These are phyloP conservation scores for Scaptodrosophila latifasciaeformis DNA, from an alignment of 2,888 invertebrate species.

Conservation along the genomic window DNA sequence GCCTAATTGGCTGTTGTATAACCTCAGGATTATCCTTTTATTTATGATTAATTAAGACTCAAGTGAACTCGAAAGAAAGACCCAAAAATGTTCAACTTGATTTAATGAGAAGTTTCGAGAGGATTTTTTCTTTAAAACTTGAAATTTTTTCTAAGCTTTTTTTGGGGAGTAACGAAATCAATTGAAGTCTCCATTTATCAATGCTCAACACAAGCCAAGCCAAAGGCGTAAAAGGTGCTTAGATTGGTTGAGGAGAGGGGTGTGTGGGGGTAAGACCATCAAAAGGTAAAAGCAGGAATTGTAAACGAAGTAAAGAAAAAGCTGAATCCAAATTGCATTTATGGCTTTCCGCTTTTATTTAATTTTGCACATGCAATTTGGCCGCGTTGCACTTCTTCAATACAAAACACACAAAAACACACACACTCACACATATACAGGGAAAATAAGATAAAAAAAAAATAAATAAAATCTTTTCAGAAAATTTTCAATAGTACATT, in stretches of 20 bases:
- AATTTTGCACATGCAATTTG: slow-evolving; percentile 56
- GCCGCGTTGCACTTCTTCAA: slow-evolving; percentile 17
- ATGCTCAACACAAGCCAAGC: slow-evolving; percentile 27
- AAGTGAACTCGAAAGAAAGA: too few relatives aligned
- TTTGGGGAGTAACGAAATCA: slow-evolving; percentile 48
- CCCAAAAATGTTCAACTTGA: too few relatives aligned
- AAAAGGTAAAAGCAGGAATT: not conserved
- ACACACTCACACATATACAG: too few relatives aligned
- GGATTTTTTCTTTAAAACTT: too few relatives aligned
- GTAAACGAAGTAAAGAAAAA: slow-evolving; percentile 14
- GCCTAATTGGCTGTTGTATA: too few relatives aligned
- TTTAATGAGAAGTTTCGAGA: too few relatives aligned
- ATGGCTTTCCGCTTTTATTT: slow-evolving; percentile 60
- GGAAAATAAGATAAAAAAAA: too few relatives aligned
- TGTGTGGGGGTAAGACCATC: not conserved
- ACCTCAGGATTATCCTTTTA: too few relatives aligned
- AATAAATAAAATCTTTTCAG: slow-evolving; percentile 45
- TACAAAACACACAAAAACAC: too few relatives aligned
- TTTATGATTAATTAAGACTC: too few relatives aligned
- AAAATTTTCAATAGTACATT: slow-evolving; percentile 60
- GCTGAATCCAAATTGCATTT: slow-evolving; percentile 60
- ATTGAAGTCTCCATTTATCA: slow-evolving; percentile 55
- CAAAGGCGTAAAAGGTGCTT: not conserved
- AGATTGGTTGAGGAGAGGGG: too few relatives aligned
- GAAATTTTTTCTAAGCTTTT: too few relatives aligned